Evolutionary conservation across 1,140 invertebrate genomes (phyloP), one percentile per base, ranked within the genome.

Genomic region (Bombus waltoni): DNA sequence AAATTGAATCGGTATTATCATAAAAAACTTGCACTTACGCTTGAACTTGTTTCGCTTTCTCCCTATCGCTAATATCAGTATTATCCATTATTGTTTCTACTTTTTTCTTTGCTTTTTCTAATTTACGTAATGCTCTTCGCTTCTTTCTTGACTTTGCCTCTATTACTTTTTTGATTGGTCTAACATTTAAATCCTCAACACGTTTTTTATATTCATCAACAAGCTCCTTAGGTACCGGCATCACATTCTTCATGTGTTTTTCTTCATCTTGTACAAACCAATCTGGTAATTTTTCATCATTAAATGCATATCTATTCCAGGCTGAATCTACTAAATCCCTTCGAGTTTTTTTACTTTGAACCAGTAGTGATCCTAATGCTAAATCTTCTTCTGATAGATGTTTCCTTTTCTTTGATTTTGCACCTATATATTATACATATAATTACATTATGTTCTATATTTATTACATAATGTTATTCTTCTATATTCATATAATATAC

Each of bases 131-230:
- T 70, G 98, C 97, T 87, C 98, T 97, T 93, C 97, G 97, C 97
- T 99, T 99, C 96, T 99, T 99, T 72, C 99, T 97, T 0, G 98
- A 98, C 94, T 99, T 99, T 0, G 99, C 99, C 96, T 99, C 99
- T 88, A 99, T 97, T 0, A 99, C 98, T 96, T 99, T 99, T 95
- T 99, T 99, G 72, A 99, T 99, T 28, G 99, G 98, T 78, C 98
- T 96, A 0, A 97, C 97, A 95, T 99, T 99, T 10, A 99, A 97
- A 88, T 99, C 98, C 95, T 98, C 97, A 38, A 98, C 93, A 89
- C 96, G 96, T 83, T 97, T 97, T 83, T 97, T 96, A 89, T 98
- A 98, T 85, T 98, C 97, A 11, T 97, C 96, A 0, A 96, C 95
- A 10, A 97, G 93, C 93, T 97, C 97, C 95, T 98, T 97, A 53